A percentile compares a stretch with the other conserved stretches of the same genome.
Conservation (phyloP, 2,797 vertebrate species). For the Tenualosa thibaudeaui region DNA sequence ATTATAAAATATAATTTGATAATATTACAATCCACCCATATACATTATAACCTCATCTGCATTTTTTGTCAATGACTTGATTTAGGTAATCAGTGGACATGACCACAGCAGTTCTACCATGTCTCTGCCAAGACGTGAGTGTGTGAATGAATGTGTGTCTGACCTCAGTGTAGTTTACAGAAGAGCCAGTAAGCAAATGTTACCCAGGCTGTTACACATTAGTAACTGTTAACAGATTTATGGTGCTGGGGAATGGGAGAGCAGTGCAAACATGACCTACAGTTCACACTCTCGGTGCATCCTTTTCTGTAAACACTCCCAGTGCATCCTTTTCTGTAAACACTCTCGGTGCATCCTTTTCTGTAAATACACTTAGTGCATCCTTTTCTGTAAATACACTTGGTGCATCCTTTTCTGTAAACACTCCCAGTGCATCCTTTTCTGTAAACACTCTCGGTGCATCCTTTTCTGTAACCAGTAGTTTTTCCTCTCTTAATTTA, state of each 20-base stretch:
- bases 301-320: neutral
- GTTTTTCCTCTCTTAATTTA: neutral
- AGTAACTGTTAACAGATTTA: neutral
- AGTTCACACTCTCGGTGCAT: neutral
- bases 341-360: neutral
- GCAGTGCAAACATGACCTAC: neutral
- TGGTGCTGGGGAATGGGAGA: neutral
- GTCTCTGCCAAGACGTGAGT: neutral
- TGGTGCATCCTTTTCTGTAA: too few relatives aligned
- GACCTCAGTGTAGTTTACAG: constrained; percentile 8
- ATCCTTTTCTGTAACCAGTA: too few relatives aligned
- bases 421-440: neutral
- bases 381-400: too few relatives aligned
- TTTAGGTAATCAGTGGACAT: neutral
- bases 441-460: neutral
- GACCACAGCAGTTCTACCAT: neutral
- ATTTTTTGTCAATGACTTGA: neutral
- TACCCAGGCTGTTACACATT: constrained; percentile 15
- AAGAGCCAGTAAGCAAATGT: neutral
- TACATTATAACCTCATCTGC: neutral
- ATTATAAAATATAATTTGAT: neutral
- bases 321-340: too few relatives aligned
- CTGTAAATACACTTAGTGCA: neutral
- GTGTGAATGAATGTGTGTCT: neutral
- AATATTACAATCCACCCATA: neutral